Evolutionary conservation across 2,888 invertebrate species (phyloP).

Genomic region (Melieria crassipennis): DNA sequence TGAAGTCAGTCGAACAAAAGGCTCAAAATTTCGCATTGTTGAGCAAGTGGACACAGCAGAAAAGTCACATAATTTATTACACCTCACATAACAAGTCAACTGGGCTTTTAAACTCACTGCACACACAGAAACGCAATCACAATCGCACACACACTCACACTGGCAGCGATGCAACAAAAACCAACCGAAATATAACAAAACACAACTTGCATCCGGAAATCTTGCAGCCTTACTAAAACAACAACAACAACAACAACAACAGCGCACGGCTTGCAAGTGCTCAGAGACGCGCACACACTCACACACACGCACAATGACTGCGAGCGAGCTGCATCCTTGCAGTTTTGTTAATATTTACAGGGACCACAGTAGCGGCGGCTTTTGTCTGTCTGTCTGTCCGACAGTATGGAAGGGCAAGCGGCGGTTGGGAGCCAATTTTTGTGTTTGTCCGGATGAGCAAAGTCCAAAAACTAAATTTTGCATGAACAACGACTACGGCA

Average conservation of each 20-base stretch:
- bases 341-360: no score
- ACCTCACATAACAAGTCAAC: slow-evolving; percentile 25
- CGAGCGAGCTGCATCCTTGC: no score
- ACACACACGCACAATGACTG: no score
- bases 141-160: background rate
- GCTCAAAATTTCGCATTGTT: slow-evolving; percentile 15
- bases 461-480: slow-evolving; percentile 13
- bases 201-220: slow-evolving; percentile 18
- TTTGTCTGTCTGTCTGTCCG: no score
- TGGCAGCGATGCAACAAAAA: slow-evolving; percentile 12
- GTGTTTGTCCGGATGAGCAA: background rate
- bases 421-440: slow-evolving; percentile 2
- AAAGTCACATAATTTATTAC: slow-evolving; percentile 29
- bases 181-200: background rate
- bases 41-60: slow-evolving; percentile 1
- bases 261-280: no score
- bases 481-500: slow-evolving; percentile 8
- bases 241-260: no score
- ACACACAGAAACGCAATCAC: background rate
- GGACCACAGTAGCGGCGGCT: no score
- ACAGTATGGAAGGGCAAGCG: no score
- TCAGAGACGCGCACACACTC: no score
- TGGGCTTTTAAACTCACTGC: slow-evolving; percentile 18
- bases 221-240: no score
- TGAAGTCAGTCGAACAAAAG: slow-evolving; percentile 17